Conservation (phyloP, 2,113 vertebrate species). For the Aphelocoma coerulescens region DNA sequence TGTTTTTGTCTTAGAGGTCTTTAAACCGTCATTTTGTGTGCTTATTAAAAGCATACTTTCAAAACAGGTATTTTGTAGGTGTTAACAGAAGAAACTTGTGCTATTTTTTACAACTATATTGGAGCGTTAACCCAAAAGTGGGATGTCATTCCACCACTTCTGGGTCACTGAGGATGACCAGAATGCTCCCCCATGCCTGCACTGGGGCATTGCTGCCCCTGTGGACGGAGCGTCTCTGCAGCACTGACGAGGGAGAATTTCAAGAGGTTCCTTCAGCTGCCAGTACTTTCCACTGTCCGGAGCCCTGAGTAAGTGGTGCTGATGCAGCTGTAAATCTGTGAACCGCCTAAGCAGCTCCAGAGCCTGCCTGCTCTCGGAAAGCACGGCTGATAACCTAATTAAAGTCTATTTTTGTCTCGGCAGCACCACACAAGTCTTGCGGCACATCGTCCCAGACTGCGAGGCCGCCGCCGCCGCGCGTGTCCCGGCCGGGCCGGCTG, state of each 20-base stretch:
- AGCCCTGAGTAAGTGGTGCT: neutral
- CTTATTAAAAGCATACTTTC: neutral
- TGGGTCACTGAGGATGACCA: neutral
- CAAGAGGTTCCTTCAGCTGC: accelerated
- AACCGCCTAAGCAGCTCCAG: neutral
- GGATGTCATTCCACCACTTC: accelerated
- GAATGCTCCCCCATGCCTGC: accelerated
- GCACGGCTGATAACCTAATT: too few species aligned
- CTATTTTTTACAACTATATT: neutral
- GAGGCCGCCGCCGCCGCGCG: too few species aligned
- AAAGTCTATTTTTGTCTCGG: neutral
- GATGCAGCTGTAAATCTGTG: neutral
- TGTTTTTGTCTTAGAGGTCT: neutral
- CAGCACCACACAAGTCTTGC: accelerated
- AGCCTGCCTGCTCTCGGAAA: neutral
- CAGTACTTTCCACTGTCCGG: accelerated
- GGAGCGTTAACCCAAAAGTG: neutral
- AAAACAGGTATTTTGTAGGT: neutral
- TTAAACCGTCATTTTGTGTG: neutral
- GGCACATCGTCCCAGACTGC: accelerated
- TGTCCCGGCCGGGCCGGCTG: neutral
- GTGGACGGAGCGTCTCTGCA: accelerated
- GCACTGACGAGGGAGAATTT: accelerated
- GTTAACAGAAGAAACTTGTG: neutral
- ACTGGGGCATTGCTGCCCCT: accelerated